Conservation (phyloP, 2,797 vertebrate genomes). For the Acanthis flammea region DNA sequence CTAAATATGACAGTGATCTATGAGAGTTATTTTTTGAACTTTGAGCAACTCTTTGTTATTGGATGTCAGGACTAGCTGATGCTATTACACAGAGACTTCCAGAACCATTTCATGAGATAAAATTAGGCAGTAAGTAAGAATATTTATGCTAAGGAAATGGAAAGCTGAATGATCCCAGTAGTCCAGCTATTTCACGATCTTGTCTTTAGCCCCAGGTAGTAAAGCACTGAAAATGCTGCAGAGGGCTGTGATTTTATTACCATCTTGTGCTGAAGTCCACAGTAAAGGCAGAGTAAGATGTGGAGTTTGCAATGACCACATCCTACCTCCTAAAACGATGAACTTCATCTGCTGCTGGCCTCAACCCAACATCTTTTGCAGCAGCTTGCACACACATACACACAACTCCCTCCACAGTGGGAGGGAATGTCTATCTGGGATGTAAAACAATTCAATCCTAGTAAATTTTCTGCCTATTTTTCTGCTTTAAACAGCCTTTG, state of each 20-base stretch:
- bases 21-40: constrained; percentile 1
- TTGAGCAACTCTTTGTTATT: not conserved
- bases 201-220: not conserved
- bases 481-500: constrained; percentile 24
- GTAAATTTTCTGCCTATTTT: constrained; percentile 6
- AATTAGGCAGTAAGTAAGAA: not conserved
- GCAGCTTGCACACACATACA: not conserved
- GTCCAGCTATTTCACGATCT: not conserved
- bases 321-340: not conserved
- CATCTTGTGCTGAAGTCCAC: not conserved
- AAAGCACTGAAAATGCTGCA: not conserved
- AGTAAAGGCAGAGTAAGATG: not conserved
- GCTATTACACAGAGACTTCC: not conserved
- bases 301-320: not conserved
- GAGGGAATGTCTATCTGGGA: not conserved
- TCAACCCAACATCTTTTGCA: not conserved
- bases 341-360: not conserved
- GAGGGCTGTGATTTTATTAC: not conserved
- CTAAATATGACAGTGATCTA: not conserved
- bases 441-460: not conserved
- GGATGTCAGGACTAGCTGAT: not conserved
- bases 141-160: not conserved
- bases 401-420: not conserved
- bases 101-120: not conserved
- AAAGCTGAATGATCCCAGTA: not conserved